Evolutionary conservation across 2,888 invertebrate species (phyloP), one percentile per base, ranked within the genome.

Genomic region (Apodemia mormo): DNA sequence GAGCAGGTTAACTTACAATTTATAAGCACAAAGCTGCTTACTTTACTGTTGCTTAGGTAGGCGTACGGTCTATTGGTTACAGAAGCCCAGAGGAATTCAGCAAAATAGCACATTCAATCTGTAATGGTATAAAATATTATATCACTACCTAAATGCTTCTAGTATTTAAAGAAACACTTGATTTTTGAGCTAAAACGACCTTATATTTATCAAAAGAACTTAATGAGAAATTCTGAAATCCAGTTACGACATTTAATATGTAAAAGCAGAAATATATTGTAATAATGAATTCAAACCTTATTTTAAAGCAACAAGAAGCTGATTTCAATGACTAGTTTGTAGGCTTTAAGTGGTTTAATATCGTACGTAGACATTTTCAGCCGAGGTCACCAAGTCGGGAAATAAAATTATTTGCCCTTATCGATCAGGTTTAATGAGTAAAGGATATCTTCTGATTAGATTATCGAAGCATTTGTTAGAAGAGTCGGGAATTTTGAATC

Each of bases 391-490:
- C 14, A 29, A 56, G 56, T 30, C 61, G 30, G 68, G 65, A 75
- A 75, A 74, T 73, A 74, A 72, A 75, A 75, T 75, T 73, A 75
- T 69, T 71, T 64, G 70, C 65, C 65, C 71, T 72, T 70, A 69
- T 71, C 71, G 70, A 76, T 72, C 72, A 72, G 71, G 70, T 73
- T 73, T 75, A 61, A 61, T 61, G 33, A 61, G 61, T 33, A 61
- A 61, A 14, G 33, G 61, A 30, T 12, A 33, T 29, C 30, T 61
- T 61, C 61, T 61, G 61, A 61, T 61, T 61, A 61, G 33, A 30
- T 61, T 61, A 61, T 61, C 14, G 33, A 12, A 9, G 14, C 61
- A 61, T 61, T 61, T 30, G 61, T 14, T 33, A 54, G 29, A 29
- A 30, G 29, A 29, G 56, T 10, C 29, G 56, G 56, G 9, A 58